Evolutionary conservation across 2,113 vertebrate genomes (phyloP), one percentile per base, ranked within the genome.

Genomic region (Archilochus colubris): DNA sequence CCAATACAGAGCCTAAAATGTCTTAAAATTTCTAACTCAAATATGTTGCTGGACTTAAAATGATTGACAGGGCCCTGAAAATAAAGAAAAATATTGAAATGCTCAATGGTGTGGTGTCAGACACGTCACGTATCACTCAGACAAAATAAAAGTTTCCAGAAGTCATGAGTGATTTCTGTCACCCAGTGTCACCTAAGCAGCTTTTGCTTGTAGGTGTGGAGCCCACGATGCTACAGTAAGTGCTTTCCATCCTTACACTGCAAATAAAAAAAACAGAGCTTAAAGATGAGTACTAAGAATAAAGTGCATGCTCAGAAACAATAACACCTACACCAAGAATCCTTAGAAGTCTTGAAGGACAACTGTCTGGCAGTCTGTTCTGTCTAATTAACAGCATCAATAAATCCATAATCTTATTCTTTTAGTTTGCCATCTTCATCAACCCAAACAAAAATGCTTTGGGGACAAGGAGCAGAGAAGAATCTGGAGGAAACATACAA

Each of bases 41-140:
- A 79, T 89, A 89, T 31, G 48, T 83, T 85, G 33, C 66, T 93
- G 58, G 59, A 92, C 55, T 94, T 86, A 94, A 81, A 79, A 30
- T 77, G 66, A 94, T 96, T 95, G 72, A 86, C 24, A 10, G 10
- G 58, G 20, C 22, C 43, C 24, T 59, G 82, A 73, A 75, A 88
- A 88, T 38, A 21, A 70, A 89, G 92, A 77, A 73, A 30, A 57
- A 83, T 4, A 21, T 23, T 89, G 38, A 70, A 82, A 55, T 9
- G 1, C 8, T 85, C 43, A 73, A 25, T 86, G 76, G 82, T 30
- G 12, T 69, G 16, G 24, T 89, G 63, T 92, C 95, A 91, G 43
- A 33, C 27, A 25, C 40, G 12, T 51, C 44, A 58, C 31, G 33
- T 78, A 79, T 38, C 8, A 43, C 78, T 89, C 30, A 68, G 33